These are phyloP conservation scores for Calidris pugnax DNA, from an alignment of 2,113 vertebrate genomes.

Conservation along the genomic window DNA sequence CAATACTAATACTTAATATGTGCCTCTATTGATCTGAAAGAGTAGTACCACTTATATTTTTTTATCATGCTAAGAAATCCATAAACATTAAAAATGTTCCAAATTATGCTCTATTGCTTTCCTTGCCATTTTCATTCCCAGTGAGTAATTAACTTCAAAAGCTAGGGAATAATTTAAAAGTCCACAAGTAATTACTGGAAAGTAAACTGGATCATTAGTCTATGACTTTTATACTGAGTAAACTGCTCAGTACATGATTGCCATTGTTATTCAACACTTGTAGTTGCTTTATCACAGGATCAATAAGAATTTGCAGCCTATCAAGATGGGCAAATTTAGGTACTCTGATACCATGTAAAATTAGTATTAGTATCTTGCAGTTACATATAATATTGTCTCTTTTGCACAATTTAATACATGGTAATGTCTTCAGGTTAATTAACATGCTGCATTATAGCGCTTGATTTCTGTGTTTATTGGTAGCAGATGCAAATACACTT, in stretches of 20 bases:
- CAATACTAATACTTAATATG: neutral
- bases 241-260: neutral
- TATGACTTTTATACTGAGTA: neutral
- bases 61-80: constrained; percentile 55
- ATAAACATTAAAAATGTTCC: constrained; percentile 47
- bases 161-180: constrained; percentile 27
- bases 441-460: neutral
- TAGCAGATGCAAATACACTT: neutral
- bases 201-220: constrained; percentile 46
- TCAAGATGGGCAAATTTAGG: neutral
- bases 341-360: neutral
- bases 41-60: neutral
- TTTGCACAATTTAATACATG: neutral
- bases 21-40: constrained; percentile 24
- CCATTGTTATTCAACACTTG: constrained; percentile 30
- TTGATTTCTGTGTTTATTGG: neutral
- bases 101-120: constrained; percentile 36
- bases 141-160: constrained; percentile 50
- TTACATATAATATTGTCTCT: neutral
- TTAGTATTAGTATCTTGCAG: neutral
- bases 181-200: constrained; percentile 52
- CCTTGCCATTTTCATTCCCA: constrained; percentile 52
- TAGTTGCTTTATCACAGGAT: constrained; percentile 60
- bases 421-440: neutral
- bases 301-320: constrained; percentile 31